phyloP scores from a whole-genome alignment of 2,113 vertebrate genomes.

The Equus quagga region DNA sequence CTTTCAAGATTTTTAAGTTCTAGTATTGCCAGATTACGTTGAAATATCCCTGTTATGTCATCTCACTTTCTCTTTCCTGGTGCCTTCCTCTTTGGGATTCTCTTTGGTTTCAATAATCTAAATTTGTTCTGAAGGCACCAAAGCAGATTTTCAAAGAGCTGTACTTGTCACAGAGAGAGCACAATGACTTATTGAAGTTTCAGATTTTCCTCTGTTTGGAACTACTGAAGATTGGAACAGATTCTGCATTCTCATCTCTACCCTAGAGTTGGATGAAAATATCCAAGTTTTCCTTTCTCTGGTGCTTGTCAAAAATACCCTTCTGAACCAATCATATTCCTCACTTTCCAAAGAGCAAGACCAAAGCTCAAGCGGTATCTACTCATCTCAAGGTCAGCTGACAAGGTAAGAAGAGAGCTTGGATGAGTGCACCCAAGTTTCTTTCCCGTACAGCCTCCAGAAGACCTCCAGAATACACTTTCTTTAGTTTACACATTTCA shows the following conservation, averaged over 20 bases:
- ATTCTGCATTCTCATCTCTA: not conserved
- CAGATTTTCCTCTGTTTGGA: constrained; percentile 41
- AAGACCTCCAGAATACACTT: not conserved
- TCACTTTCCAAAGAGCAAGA: constrained; percentile 73
- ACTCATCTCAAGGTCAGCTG: not conserved
- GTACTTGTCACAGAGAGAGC: constrained; percentile 23
- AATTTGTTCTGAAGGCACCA: constrained; percentile 45
- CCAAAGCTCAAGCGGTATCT: constrained; percentile 40
- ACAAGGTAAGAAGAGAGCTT: not conserved
- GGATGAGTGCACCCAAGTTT: not conserved
- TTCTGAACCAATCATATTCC: constrained; percentile 16
- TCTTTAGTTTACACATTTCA: not conserved
- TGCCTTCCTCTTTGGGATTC: constrained; percentile 24
- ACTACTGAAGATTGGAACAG: constrained; percentile 22
- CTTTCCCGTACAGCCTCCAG: not conserved
- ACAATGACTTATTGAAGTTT: constrained; percentile 63
- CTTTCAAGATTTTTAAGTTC: not conserved
- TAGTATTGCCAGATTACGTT: not conserved
- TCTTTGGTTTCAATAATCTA: constrained; percentile 25
- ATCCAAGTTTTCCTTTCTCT: constrained; percentile 49
- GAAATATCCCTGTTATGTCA: not conserved
- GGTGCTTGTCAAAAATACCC: constrained; percentile 46
- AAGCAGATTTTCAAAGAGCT: constrained; percentile 46
- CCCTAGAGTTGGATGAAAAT: constrained; percentile 65
- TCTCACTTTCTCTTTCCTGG: not conserved